Base-by-base conservation (phyloP, 2,888 invertebrate genomes). In the Synanthedon tipuliformis region DNA sequence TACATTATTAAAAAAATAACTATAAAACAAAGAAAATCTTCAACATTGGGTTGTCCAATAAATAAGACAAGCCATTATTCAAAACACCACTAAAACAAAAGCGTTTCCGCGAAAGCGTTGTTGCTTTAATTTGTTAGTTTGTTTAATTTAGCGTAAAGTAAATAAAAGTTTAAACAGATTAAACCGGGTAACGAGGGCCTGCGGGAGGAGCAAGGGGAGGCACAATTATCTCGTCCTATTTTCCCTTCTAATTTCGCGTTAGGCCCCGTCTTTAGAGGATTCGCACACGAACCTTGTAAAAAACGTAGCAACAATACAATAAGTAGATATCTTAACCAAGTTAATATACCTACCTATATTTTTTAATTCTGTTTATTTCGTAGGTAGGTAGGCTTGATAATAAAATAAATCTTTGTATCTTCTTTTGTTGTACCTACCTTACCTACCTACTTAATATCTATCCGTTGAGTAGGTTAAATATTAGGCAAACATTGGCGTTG, bases 81-180 rank as follows among this genome's bases (percentile, higher is more conserved):
- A 12, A 16, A 49, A 49, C 49, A 49, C 13, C 23, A 53, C 59
- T 69, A 61, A 65, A 71, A 72, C 71, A 66, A 64, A 68, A 62
- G 61, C 66, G 66, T 71, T 65, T 58, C 60, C 57, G 60, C 62
- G 69, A 68, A 68, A 65, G 69, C 69, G 64, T 61, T 66, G 65
- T 70, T 66, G 71, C 72, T n/a, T n/a, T n/a, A n/a, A n/a, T n/a
- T n/a, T n/a, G n/a, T n/a, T 82, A 83, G 84, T 83, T 78, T 71
- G 68, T 68, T 67, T 75, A 81, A 81, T 82, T 82, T 75, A 62
- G 71, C 72, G 73, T 69, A 65, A 68, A 71, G 73, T 82, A 83
- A 84, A 84, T 83, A 85, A 85, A 85, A 86, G 80, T 85, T 81
- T 80, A 81, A 79, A 81, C 77, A 80, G 83, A 85, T 84, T 83